Evolutionary conservation across 37 sponge, comb jelly and placozoan genomes (phyloP).

Genomic region (Ephydatia muelleri): DNA sequence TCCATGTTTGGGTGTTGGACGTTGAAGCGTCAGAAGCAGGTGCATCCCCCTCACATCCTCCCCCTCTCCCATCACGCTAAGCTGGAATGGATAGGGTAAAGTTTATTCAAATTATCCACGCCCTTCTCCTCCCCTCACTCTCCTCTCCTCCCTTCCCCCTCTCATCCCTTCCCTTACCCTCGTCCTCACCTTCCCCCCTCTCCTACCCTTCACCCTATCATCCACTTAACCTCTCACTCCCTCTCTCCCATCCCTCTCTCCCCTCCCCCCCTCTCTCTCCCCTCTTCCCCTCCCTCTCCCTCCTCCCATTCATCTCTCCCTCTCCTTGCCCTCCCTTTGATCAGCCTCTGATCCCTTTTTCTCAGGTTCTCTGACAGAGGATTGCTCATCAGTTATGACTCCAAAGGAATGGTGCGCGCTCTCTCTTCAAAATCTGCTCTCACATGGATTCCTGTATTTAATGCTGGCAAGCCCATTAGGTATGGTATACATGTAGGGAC

Average conservation of each 20-base stretch:
- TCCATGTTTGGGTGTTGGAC: constrained; percentile 63
- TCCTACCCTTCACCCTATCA: too few species aligned
- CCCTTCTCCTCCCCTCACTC: too few species aligned
- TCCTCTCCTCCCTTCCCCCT: too few species aligned
- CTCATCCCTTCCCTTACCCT: too few species aligned
- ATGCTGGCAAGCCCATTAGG: constrained; percentile 41
- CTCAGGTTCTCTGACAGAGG: constrained; percentile 67
- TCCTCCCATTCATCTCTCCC: neutral
- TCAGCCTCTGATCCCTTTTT: too few species aligned
- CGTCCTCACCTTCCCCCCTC: too few species aligned
- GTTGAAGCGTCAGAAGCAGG: constrained; percentile 34
- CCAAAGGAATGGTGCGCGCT: constrained; percentile 67
- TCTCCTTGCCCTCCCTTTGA: too few species aligned
- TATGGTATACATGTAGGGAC: too few species aligned
- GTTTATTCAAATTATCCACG: too few species aligned
- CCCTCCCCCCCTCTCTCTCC: too few species aligned
- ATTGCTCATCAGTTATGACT: constrained; percentile 51
- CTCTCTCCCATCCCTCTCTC: too few species aligned
- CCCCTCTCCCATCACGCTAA: constrained; percentile 53
- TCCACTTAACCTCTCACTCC: too few species aligned
- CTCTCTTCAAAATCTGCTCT: constrained; percentile 31
- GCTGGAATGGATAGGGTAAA: constrained; percentile 74
- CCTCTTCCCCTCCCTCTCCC: neutral
- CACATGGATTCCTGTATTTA: constrained; percentile 75
- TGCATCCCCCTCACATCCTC: constrained; percentile 59